phyloP scores from a whole-genome alignment of 2,797 vertebrate genomes.

The Eleutherodactylus coqui region DNA sequence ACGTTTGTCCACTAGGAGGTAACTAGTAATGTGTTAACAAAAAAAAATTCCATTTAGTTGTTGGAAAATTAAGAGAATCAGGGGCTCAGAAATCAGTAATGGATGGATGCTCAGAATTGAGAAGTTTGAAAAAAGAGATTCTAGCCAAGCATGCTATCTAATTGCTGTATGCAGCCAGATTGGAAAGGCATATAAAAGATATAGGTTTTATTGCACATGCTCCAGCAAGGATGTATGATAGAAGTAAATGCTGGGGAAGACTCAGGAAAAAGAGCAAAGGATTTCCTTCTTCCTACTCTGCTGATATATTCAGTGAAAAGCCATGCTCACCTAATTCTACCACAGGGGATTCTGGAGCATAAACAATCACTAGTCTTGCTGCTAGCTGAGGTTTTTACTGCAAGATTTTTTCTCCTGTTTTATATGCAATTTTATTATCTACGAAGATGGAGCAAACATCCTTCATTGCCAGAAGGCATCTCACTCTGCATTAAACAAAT shows the following conservation, averaged over 20 bases:
- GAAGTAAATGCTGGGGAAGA: slow-evolving; percentile 19
- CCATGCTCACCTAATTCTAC: slow-evolving; percentile 53
- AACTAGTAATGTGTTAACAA: background rate
- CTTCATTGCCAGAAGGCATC: slow-evolving; percentile 61
- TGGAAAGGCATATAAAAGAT: background rate
- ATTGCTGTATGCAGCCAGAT: slow-evolving; percentile 32
- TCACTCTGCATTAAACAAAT: slow-evolving; percentile 64
- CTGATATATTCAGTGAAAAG: slow-evolving; percentile 49
- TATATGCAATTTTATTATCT: slow-evolving; percentile 62
- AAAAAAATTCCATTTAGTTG: background rate
- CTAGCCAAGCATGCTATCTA: slow-evolving; percentile 29
- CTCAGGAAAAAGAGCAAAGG: slow-evolving; percentile 34
- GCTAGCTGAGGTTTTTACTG: slow-evolving; percentile 39
- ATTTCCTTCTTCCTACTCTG: slow-evolving; percentile 24
- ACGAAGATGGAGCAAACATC: slow-evolving; percentile 56
- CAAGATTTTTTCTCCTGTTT: slow-evolving; percentile 43
- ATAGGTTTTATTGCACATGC: slow-evolving; percentile 18
- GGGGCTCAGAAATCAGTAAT: slow-evolving; percentile 36
- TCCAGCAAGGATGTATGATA: slow-evolving; percentile 11
- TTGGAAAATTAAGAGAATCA: slow-evolving; percentile 23
- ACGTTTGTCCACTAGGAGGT: background rate
- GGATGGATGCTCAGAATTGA: slow-evolving; percentile 45
- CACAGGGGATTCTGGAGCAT: slow-evolving; percentile 47
- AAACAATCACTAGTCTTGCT: slow-evolving; percentile 50
- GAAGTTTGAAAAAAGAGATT: slow-evolving; percentile 36